Evolutionary conservation across 2,888 invertebrate species (phyloP).

Genomic region (Nemapogon koenigi): DNA sequence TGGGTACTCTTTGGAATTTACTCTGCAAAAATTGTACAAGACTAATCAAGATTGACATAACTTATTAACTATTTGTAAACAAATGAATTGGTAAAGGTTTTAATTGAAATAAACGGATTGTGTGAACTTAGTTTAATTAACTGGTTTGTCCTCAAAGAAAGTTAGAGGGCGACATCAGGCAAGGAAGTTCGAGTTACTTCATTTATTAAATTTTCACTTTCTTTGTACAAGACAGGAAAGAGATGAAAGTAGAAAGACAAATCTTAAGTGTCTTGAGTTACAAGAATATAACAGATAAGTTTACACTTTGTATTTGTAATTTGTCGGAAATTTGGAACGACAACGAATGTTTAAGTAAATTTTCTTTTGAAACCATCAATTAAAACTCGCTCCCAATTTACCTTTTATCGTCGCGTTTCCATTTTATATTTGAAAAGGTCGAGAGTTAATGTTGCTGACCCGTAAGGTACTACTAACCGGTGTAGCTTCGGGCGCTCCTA

Average conservation of each 20-base stretch:
- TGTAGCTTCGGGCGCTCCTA: no score
- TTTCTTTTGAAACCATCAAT: constrained; percentile 3
- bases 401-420: not conserved
- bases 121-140: constrained; percentile 33
- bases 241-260: constrained; percentile 2
- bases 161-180: constrained; percentile 27
- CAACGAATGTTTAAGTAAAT: not conserved
- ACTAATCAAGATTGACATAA: no score
- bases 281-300: not conserved
- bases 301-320: constrained; percentile 1
- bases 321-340: not conserved
- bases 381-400: not conserved
- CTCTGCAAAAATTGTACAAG: no score
- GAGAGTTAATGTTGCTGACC: no score
- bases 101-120: constrained; percentile 27
- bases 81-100: constrained; percentile 5
- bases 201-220: constrained; percentile 3
- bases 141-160: constrained; percentile 30
- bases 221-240: constrained; percentile 6
- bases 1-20: no score
- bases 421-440: not conserved
- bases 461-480: no score
- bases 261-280: constrained; percentile 7
- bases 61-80: no score
- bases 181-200: constrained; percentile 30